Conservation (phyloP, 2,888 invertebrate genomes). For the Philopedon plagiatum region DNA sequence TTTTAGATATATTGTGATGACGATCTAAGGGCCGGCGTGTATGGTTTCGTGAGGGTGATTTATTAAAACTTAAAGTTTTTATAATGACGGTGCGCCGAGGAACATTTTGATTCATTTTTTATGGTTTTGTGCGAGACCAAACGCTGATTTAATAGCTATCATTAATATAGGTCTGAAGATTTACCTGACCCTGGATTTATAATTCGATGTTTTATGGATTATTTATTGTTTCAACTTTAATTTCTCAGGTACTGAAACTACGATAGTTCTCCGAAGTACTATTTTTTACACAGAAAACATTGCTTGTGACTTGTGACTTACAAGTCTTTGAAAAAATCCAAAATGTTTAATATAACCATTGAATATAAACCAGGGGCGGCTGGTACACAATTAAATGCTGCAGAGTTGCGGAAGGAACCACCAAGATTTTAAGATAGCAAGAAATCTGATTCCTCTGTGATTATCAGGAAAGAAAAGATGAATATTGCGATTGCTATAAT, state of each 20-base stretch:
- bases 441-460: no score
- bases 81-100: constrained; percentile 35
- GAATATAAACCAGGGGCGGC: no score
- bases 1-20: constrained; percentile 13
- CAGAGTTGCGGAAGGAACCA: no score
- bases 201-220: constrained; percentile 34
- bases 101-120: constrained; percentile 41
- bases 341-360: no score
- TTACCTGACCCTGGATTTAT: constrained; percentile 34
- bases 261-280: background rate
- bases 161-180: constrained; percentile 35
- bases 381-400: no score
- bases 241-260: background rate
- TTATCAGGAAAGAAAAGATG: no score
- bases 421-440: no score
- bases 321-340: no score
- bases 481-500: no score
- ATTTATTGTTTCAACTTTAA: constrained; percentile 21
- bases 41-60: constrained; percentile 19
- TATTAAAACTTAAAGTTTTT: constrained; percentile 35
- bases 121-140: constrained; percentile 43
- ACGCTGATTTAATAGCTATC: constrained; percentile 43
- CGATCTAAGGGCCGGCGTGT: constrained; percentile 25
- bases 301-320: no score
- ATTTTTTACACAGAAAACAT: no score